Evolutionary conservation across 2,888 invertebrate genomes (phyloP), one percentile per base, ranked within the genome.

Genomic region (Mactromeris polynyma): DNA sequence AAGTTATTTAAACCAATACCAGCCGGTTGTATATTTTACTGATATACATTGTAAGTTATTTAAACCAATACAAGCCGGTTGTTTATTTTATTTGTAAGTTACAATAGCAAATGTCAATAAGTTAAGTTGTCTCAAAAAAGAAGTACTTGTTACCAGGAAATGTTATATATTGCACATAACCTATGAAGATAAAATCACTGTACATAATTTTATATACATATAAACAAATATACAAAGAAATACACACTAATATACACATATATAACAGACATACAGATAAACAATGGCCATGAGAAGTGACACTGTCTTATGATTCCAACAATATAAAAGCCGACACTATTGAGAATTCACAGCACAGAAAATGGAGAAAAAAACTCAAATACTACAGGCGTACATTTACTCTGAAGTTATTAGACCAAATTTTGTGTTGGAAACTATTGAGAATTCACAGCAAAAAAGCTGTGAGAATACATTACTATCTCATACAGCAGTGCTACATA

Each of bases 151-250:
- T 73, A 73, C 73, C 2, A 17, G 36, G 73, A 36, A 33, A 73
- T 73, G 31, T 73, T 17, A 36, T 36, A 73, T 73, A 73, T 73
- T 73, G 73, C 73, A 73, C 73, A 73, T 73, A 73, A 73, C 73
- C 33, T 73, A 36, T 36, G 73, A 73, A 73, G 36, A 73, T 36
- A 73, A 19, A 36, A 73, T 14, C n/a, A 73, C 73, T 73, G 36
- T 73, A 73, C 73, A 73, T 31, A 19, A 33, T 36, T 33, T 36
- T 73, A 73, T 73, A 73, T 73, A 73, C 73, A 73, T 73, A 73
- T 73, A 73, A 73, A 73, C 73, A 73, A 73, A 73, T 73, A 36
- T 36, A 73, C 26, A 26, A 58, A 73, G 33, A 73, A 36, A 9
- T 69, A 73, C 19, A 73, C 19, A 33, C 36, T 73, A 73, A 73